phyloP scores from a whole-genome alignment of 92 coral and sea anemone species.

The Pocillopora grandis region DNA sequence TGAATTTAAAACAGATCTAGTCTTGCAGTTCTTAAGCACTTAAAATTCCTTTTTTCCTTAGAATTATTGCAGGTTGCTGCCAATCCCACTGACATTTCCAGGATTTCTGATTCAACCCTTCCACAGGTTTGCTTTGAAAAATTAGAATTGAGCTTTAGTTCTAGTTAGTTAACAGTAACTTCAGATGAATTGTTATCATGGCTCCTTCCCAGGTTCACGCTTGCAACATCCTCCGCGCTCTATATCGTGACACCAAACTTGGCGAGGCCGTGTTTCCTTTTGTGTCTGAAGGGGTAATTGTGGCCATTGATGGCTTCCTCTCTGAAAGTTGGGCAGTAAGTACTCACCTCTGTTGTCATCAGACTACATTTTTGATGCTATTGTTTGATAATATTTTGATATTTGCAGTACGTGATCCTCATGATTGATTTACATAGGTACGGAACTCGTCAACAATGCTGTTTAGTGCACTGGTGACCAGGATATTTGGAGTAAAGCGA shows the following conservation, averaged over 20 bases:
- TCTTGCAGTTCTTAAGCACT: neutral
- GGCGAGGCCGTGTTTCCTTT: constrained; percentile 95
- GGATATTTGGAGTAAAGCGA: constrained; percentile 90
- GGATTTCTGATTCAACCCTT: constrained; percentile 73
- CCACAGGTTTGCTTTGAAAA: constrained; percentile 69
- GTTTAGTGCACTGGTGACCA: constrained; percentile 92
- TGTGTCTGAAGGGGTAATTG: constrained; percentile 82
- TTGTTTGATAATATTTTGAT: neutral
- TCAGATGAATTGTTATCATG: neutral
- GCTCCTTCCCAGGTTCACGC: constrained; percentile 78
- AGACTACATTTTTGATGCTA: neutral
- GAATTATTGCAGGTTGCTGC: constrained; percentile 72
- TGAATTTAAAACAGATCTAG: neutral
- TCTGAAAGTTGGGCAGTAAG: constrained; percentile 98
- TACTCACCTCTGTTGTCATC: neutral
- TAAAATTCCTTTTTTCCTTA: neutral
- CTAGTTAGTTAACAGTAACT: neutral
- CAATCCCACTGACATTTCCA: constrained; percentile 57
- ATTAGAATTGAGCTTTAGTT: neutral
- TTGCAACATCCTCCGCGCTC: constrained; percentile 85
- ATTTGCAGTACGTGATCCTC: neutral
- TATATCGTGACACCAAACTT: constrained; percentile 89
- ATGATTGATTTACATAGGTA: constrained; percentile 44
- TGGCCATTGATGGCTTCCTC: constrained; percentile 84
- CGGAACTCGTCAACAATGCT: constrained; percentile 96